Evolutionary conservation across 1,140 invertebrate genomes (phyloP).

Genomic region (Leguminivora glycinivorella): DNA sequence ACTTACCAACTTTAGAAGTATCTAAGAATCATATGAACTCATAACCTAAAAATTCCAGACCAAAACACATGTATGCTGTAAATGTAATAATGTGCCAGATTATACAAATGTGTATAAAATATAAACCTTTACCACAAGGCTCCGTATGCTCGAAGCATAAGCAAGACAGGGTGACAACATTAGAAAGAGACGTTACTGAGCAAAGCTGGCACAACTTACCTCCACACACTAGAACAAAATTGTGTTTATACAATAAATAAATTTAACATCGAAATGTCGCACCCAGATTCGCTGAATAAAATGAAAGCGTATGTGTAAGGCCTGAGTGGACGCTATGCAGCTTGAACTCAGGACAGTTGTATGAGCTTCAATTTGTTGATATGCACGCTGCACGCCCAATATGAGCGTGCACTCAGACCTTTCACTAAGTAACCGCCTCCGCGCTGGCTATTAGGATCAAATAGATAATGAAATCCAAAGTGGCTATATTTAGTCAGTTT

Average conservation of each 20-base stretch:
- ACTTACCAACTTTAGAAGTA: conserved; percentile 31
- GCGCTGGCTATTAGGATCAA: background rate
- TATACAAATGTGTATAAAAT: conserved; percentile 20
- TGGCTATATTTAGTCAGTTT: too few species aligned
- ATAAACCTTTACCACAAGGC: conserved; percentile 13
- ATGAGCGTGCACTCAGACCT: too few species aligned
- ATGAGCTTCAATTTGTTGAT: too few species aligned
- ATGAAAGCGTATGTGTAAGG: conserved; percentile 5
- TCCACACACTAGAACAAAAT: conserved; percentile 30
- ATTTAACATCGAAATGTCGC: background rate
- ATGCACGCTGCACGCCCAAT: too few species aligned
- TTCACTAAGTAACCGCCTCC: too few species aligned
- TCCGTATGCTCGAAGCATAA: conserved; percentile 29
- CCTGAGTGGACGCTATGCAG: too few species aligned
- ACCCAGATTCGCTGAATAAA: background rate
- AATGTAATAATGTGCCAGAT: conserved; percentile 22
- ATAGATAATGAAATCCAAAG: too few species aligned
- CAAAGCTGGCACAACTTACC: conserved; percentile 45
- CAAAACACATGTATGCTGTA: background rate
- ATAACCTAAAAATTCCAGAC: background rate
- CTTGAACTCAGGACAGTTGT: too few species aligned
- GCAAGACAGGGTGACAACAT: conserved; percentile 53
- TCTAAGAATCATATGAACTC: background rate
- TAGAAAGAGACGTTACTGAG: conserved; percentile 33
- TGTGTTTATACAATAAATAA: conserved; percentile 12